Conservation (phyloP, 2,888 invertebrate species). For the Nephrotoma flavescens region DNA sequence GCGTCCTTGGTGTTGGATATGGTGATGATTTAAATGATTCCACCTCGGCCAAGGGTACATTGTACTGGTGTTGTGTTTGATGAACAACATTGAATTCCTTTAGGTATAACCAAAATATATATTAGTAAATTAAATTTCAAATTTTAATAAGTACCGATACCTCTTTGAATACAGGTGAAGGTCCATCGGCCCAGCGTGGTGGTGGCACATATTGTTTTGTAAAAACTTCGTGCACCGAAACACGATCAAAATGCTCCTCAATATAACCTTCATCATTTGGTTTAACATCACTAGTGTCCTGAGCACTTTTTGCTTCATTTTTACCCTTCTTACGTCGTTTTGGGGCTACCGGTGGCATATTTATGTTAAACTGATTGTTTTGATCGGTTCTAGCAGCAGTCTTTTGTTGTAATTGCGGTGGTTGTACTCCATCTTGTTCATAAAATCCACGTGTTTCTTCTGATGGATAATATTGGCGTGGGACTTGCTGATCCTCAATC, state of each 20-base stretch:
- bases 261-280: neutral
- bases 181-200: neutral
- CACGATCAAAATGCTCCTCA: neutral
- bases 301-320: neutral
- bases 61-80: constrained; percentile 49
- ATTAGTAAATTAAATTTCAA: neutral
- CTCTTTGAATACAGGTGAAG: neutral
- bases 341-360: constrained; percentile 27
- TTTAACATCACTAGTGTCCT: constrained; percentile 13
- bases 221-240: neutral
- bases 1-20: constrained; percentile 38
- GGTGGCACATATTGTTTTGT: neutral
- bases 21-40: constrained; percentile 38
- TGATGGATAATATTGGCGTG: constrained; percentile 9
- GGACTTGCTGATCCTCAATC: constrained; percentile 20
- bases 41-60: constrained; percentile 39
- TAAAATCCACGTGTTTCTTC: constrained; percentile 15
- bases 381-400: constrained; percentile 5
- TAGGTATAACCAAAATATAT: constrained; percentile 28
- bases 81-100: constrained; percentile 37
- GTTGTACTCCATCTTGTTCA: constrained; percentile 36
- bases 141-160: neutral
- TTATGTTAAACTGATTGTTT: neutral
- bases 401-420: constrained; percentile 33
- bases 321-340: constrained; percentile 27